Evolutionary conservation across 2,797 vertebrate species (phyloP).

Genomic region (Schizothorax lantsangensis): DNA sequence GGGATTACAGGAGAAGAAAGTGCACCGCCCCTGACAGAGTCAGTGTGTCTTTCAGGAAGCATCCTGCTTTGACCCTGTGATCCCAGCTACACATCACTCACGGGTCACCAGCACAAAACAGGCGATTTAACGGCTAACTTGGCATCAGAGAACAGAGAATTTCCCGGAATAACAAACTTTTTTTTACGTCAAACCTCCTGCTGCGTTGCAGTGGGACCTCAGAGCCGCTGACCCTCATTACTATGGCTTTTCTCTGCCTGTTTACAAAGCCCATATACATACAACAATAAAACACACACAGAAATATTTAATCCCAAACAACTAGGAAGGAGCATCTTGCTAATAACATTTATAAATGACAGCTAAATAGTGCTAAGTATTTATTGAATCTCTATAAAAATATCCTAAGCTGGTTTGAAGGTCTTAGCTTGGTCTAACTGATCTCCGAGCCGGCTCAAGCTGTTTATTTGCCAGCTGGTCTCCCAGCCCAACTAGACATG

Average conservation of each 20-base stretch:
- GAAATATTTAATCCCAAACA: constrained; percentile 17
- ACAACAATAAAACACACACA: constrained; percentile 35
- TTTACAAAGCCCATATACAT: constrained; percentile 31
- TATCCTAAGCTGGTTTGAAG: not conserved
- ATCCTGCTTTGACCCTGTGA: constrained; percentile 66
- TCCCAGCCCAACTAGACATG: not conserved
- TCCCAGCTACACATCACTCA: constrained; percentile 71
- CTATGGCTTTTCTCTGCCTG: constrained; percentile 15
- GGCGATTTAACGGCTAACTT: constrained; percentile 76
- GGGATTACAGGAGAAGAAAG: constrained; percentile 72
- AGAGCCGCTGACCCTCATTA: constrained; percentile 4
- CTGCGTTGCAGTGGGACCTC: constrained; percentile 27
- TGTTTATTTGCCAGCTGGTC: not conserved
- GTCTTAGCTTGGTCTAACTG: not conserved
- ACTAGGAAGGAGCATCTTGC: not conserved
- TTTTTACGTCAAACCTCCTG: constrained; percentile 20
- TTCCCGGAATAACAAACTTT: constrained; percentile 27
- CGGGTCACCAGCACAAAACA: constrained; percentile 75
- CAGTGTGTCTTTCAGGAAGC: constrained; percentile 51
- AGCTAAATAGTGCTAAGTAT: not conserved
- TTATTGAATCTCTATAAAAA: not conserved
- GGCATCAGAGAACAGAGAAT: constrained; percentile 46
- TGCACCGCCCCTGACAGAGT: constrained; percentile 60
- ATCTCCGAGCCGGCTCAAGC: not conserved
- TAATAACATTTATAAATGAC: not conserved